These are phyloP conservation scores for Lagenorhynchus albirostris DNA, from an alignment of 2,113 vertebrate genomes.

Conservation along the genomic window DNA sequence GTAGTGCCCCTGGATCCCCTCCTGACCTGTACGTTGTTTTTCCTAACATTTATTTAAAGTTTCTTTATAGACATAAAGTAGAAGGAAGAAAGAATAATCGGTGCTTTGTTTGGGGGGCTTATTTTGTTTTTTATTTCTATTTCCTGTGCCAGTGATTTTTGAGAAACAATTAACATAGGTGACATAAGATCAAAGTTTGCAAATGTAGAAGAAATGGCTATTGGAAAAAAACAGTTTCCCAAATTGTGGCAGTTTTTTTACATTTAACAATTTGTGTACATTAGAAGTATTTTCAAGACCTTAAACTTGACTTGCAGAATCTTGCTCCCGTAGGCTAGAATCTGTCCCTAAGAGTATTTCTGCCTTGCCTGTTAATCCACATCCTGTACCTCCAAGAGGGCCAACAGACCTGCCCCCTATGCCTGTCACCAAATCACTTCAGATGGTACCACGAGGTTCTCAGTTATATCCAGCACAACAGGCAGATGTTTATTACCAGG, in stretches of 20 bases:
- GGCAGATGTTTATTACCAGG: constrained; percentile 91
- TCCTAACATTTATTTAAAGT: constrained; percentile 49
- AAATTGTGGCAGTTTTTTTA: background rate
- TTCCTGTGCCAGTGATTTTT: constrained; percentile 16
- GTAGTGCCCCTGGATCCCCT: constrained; percentile 94
- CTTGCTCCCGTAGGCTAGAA: constrained; percentile 85
- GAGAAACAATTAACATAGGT: background rate
- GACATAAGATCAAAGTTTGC: background rate
- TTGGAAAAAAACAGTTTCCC: background rate
- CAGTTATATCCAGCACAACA: constrained; percentile 89
- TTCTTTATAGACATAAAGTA: background rate
- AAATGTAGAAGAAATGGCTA: background rate
- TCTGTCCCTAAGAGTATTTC: constrained; percentile 86
- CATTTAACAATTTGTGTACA: background rate
- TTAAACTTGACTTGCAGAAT: constrained; percentile 35
- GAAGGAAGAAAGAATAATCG: background rate
- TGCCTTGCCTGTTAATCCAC: constrained; percentile 89
- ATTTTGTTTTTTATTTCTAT: constrained; percentile 7
- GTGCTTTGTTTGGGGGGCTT: background rate
- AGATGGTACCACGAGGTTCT: constrained; percentile 90
- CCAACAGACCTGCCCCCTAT: constrained; percentile 88
- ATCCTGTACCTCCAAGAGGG: constrained; percentile 85
- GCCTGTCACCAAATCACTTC: constrained; percentile 89
- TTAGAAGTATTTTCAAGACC: constrained; percentile 24
- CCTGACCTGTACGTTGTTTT: constrained; percentile 90